Conservation (phyloP, 2,113 vertebrate genomes). For the Megatriorchis doriae region DNA sequence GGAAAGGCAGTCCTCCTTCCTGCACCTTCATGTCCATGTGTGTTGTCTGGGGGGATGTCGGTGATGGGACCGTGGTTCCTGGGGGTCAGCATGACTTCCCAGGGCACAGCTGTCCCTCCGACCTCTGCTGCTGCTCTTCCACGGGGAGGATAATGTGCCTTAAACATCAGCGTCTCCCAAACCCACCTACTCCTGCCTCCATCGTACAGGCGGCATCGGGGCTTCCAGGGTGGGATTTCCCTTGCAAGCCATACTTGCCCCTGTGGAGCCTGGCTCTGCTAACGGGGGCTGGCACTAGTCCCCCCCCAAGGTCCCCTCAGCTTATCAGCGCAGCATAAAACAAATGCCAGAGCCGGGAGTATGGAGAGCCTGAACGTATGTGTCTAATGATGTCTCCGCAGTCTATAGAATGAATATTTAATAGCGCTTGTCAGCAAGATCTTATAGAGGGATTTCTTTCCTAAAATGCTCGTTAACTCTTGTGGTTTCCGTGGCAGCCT, state of each 20-base stretch:
- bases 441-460: conserved; percentile 65
- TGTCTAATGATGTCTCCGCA: conserved; percentile 77
- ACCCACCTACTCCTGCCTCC: background rate
- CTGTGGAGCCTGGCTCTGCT: background rate
- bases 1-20: background rate
- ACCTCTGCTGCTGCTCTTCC: background rate
- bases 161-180: background rate
- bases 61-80: background rate
- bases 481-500: conserved; percentile 24
- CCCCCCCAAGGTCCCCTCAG: background rate
- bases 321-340: conserved; percentile 28
- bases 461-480: conserved; percentile 68
- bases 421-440: conserved; percentile 80
- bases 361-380: conserved; percentile 46
- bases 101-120: background rate
- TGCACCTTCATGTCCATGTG: fast-evolving
- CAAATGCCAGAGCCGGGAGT: conserved; percentile 35
- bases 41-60: background rate
- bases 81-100: background rate
- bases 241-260: background rate
- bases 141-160: fast-evolving
- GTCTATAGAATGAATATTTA: conserved; percentile 83
- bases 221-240: background rate
- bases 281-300: background rate
- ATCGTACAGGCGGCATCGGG: fast-evolving